A percentile compares a stretch with the other conserved stretches of the same genome.
phyloP scores from a whole-genome alignment of 2,888 invertebrate genomes.

The Drosophila limbata region DNA sequence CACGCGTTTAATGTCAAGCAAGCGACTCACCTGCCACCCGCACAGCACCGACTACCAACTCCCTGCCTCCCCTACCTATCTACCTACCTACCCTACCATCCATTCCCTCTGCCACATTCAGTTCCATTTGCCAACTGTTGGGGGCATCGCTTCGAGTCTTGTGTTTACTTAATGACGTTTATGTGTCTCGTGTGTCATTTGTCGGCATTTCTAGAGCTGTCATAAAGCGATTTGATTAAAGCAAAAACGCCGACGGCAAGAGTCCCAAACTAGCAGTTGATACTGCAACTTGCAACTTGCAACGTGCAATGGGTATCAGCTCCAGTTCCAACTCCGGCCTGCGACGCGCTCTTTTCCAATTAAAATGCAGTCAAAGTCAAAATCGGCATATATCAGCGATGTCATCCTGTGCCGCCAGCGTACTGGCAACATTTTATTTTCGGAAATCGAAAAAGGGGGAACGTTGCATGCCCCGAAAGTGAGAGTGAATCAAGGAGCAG shows the following conservation, averaged over 20 bases:
- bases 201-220: constrained; percentile 78
- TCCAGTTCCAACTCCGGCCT: constrained; percentile 28
- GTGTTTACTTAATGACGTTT: constrained; percentile 78
- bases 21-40: constrained; percentile 71
- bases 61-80: background rate
- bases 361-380: constrained; percentile 67
- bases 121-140: constrained; percentile 13
- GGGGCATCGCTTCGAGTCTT: constrained; percentile 24
- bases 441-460: constrained; percentile 74
- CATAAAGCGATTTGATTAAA: constrained; percentile 83
- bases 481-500: constrained; percentile 46
- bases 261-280: constrained; percentile 53
- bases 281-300: constrained; percentile 26
- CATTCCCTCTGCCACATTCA: constrained; percentile 17
- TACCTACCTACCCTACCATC: background rate
- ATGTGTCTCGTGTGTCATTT: constrained; percentile 78
- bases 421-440: constrained; percentile 71
- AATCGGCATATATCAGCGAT: constrained; percentile 23
- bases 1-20: constrained; percentile 77
- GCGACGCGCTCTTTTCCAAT: constrained; percentile 68
- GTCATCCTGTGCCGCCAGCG: constrained; percentile 54
- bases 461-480: constrained; percentile 39
- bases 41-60: constrained; percentile 22
- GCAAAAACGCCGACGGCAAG: constrained; percentile 68
- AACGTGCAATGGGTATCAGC: constrained; percentile 15